These are phyloP conservation scores for Macrobrachium rosenbergii DNA, from an alignment of 1,140 invertebrate species.

Conservation along the genomic window DNA sequence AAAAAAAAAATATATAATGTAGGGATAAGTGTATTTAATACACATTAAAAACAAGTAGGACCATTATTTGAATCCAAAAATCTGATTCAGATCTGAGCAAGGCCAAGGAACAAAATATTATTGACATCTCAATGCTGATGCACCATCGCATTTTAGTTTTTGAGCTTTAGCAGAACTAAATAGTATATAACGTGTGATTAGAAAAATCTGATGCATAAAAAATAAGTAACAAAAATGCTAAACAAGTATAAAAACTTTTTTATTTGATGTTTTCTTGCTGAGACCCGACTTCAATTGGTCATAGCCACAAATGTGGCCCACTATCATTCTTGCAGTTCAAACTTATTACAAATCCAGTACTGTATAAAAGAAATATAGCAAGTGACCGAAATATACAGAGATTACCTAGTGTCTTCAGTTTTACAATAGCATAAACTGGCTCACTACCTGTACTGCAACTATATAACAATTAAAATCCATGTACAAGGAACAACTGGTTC, in stretches of 20 bases:
- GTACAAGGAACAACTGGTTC: conserved; percentile 63
- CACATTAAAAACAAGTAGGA: conserved; percentile 3
- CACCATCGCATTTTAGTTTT: background rate
- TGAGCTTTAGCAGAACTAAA: conserved; percentile 26
- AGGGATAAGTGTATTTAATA: conserved; percentile 22
- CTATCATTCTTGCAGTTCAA: conserved; percentile 46
- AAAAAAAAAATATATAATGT: conserved; percentile 28
- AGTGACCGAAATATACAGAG: conserved; percentile 58
- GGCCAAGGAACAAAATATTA: conserved; percentile 9
- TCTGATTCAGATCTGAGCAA: conserved; percentile 27
- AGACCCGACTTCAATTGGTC: conserved; percentile 32
- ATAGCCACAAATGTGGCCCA: conserved; percentile 29
- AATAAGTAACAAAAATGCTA: background rate
- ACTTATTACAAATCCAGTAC: conserved; percentile 58
- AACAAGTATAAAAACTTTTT: background rate
- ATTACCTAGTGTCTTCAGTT: conserved; percentile 53
- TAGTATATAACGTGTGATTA: background rate
- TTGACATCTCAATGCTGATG: background rate
- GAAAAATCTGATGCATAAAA: conserved; percentile 9
- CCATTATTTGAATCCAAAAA: conserved; percentile 4
- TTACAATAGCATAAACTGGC: conserved; percentile 59
- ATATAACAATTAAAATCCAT: conserved; percentile 64
- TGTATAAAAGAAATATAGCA: conserved; percentile 58
- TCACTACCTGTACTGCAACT: conserved; percentile 60
- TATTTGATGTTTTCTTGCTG: conserved; percentile 31